A percentile compares a stretch with the other conserved stretches of the same genome.
Conservation (phyloP, 2,113 vertebrate species). For the Lepus americanus region DNA sequence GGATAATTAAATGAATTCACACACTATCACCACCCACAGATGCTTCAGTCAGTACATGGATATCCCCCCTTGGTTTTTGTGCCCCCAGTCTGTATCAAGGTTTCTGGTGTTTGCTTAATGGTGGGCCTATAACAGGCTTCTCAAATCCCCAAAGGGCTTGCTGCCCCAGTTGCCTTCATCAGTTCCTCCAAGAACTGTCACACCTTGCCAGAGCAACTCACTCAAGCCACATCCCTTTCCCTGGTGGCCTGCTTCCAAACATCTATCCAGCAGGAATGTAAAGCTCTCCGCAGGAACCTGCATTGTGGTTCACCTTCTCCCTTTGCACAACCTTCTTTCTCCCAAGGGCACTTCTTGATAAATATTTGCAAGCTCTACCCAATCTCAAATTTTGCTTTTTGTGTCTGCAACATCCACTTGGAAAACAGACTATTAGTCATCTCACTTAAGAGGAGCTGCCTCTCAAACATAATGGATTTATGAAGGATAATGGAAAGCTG, state of each 20-base stretch:
- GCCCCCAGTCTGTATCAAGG: neutral
- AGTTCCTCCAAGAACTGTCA: neutral
- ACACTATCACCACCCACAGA: neutral
- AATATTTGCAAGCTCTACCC: neutral
- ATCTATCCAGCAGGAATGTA: neutral
- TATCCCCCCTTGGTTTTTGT: neutral
- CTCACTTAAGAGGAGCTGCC: neutral
- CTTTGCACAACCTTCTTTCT: neutral
- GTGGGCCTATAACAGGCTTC: neutral
- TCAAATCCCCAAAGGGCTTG: neutral
- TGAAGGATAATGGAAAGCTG: neutral
- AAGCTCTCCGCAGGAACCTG: neutral
- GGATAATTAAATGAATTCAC: neutral
- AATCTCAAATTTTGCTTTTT: neutral
- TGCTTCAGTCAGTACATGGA: neutral
- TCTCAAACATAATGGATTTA: neutral
- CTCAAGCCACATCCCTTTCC: neutral
- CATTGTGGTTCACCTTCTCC: neutral
- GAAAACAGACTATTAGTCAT: no score
- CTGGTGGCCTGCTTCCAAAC: neutral
- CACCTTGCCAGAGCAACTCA: neutral
- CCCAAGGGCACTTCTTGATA: neutral
- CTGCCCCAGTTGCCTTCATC: neutral
- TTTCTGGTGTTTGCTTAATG: neutral
- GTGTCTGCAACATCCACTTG: neutral